These are phyloP conservation scores for Ricordea florida DNA, from an alignment of 92 coral and sea anemone genomes.

Conservation along the genomic window DNA sequence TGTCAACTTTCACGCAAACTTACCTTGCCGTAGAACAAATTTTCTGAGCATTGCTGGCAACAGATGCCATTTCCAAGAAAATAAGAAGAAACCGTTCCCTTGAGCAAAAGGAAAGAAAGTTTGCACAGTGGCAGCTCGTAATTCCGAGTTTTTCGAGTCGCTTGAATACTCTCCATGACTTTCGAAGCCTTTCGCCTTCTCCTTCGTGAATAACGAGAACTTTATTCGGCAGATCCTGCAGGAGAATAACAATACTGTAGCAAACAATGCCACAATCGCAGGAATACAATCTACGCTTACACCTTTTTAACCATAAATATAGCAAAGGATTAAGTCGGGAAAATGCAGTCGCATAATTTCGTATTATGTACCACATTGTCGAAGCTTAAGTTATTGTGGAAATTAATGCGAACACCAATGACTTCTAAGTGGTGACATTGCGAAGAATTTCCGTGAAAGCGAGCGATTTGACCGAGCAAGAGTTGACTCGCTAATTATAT, in stretches of 20 bases:
- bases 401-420: too few relatives aligned
- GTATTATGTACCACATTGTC: too few relatives aligned
- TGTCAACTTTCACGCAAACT: background rate
- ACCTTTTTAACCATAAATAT: too few relatives aligned
- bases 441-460: background rate
- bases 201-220: slow-evolving; percentile 71
- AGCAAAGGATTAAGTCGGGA: too few relatives aligned
- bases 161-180: slow-evolving; percentile 51
- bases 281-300: too few relatives aligned
- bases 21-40: slow-evolving; percentile 72
- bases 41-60: slow-evolving; percentile 47
- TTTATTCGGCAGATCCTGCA: slow-evolving; percentile 58
- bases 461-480: background rate
- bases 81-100: slow-evolving; percentile 61
- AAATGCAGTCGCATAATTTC: too few relatives aligned
- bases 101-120: slow-evolving; percentile 56
- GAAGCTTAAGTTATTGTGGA: too few relatives aligned
- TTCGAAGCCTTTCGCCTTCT: slow-evolving; percentile 35
- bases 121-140: slow-evolving; percentile 35
- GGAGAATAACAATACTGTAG: background rate
- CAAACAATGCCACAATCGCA: background rate
- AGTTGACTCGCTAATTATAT: too few relatives aligned
- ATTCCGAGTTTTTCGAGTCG: slow-evolving; percentile 43
- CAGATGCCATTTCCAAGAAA: slow-evolving; percentile 60
- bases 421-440: too few relatives aligned